Base-by-base conservation (phyloP, 37 sponge, comb jelly and placozoan species). In the Mnemiopsis leidyi region DNA sequence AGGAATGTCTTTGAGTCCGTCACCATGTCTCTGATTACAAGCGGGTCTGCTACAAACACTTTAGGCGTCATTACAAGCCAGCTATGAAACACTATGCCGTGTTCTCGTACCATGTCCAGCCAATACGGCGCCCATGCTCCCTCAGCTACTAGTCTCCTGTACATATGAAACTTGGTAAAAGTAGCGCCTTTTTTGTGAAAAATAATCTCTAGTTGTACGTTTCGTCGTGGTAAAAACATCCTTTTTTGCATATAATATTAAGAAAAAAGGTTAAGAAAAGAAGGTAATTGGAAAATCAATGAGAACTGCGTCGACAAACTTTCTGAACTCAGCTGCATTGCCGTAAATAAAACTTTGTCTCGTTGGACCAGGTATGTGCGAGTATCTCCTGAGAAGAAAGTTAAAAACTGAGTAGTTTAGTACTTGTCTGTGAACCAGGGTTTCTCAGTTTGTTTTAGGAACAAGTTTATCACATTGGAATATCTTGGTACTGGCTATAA, bases 91-190 rank as follows among this genome's bases (percentile, higher is more conserved):
- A 77, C 33, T 32, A 34, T 31, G 32, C 79, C 79, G 35, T 77
- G 32, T 77, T 77, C 79, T 7, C 79, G 32, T 1, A 77, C 35
- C 79, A 77, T 34, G 32, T 77, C 79, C 79, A 77, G 36, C 79
- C 79, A 77, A 32, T 77, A 77, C 3, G 26, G 34, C 33, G 32
- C 79, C 26, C 26, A 16, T 21, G 32, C 26, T 33, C 79, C 79
- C 1, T 77, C 79, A 34, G 26, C 36, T 36, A 31, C 33, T 18
- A 77, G 26, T 77, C 79, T 33, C 23, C 73, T 71, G 73, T 23
- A 67, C 13, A 21, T 67, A 67, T 13, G 18, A 13, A 67, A 21
- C 18, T 67, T 67, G n/a, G n/a, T n/a, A n/a, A n/a, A n/a, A n/a
- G n/a, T n/a, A n/a, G n/a, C n/a, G n/a, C n/a, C n/a, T n/a, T n/a